phyloP scores from a whole-genome alignment of 1,140 invertebrate species.

The Caenorhabditis tropicalis region DNA sequence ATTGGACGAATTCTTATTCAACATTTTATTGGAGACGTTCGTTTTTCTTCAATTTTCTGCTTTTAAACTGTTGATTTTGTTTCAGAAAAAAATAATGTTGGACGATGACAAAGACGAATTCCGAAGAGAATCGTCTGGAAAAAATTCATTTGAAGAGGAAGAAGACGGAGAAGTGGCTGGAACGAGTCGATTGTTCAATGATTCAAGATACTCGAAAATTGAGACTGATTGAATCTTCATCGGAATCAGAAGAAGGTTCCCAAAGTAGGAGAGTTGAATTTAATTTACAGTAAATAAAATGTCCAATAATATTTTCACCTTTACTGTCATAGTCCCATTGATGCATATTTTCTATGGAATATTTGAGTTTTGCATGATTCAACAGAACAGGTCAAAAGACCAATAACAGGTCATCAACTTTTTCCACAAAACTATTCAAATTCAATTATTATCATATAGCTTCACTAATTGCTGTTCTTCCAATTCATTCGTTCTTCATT shows the following conservation, averaged over 20 bases:
- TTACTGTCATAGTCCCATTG: no score
- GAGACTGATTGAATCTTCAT: background rate
- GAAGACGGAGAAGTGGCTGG: background rate
- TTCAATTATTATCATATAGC: no score
- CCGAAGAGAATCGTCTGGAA: background rate
- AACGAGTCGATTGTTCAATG: background rate
- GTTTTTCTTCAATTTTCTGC: background rate
- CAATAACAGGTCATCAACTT: no score
- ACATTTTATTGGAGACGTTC: conserved; percentile 21
- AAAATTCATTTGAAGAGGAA: background rate
- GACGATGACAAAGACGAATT: background rate
- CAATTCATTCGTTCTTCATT: no score
- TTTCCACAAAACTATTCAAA: no score
- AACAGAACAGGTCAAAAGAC: no score
- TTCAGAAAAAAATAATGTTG: background rate
- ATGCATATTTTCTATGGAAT: no score
- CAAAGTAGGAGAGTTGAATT: no score
- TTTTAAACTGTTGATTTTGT: background rate
- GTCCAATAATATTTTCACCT: no score
- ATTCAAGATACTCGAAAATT: conserved; percentile 19
- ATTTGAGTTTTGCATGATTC: no score
- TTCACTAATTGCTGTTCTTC: no score
- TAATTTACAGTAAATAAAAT: no score
- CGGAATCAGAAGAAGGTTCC: background rate
- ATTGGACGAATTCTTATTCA: background rate